These are phyloP conservation scores for Catagonus wagneri DNA, from an alignment of 2,113 vertebrate genomes.

Conservation along the genomic window DNA sequence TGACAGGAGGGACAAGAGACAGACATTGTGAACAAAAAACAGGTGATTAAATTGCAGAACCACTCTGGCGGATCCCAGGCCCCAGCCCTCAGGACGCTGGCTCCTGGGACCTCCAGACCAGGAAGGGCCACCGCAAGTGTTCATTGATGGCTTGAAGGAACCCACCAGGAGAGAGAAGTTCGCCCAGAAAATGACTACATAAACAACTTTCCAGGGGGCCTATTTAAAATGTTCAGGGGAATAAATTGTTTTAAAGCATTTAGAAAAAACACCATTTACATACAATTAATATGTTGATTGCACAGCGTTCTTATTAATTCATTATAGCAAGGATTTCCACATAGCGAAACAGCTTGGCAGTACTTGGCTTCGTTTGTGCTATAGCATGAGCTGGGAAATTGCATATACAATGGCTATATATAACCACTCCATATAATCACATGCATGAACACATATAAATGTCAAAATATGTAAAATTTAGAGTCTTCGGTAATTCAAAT, in stretches of 20 bases:
- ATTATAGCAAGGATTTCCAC: constrained; percentile 77
- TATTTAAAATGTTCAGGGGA: constrained; percentile 82
- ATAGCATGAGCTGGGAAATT: constrained; percentile 63
- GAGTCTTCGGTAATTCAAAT: constrained; percentile 17
- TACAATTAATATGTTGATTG: constrained; percentile 85
- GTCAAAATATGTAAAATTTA: constrained; percentile 48
- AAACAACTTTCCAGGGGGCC: constrained; percentile 82
- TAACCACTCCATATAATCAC: constrained; percentile 19
- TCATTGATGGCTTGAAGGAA: constrained; percentile 67
- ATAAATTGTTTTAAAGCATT: constrained; percentile 84
- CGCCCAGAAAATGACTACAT: constrained; percentile 77
- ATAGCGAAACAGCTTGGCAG: constrained; percentile 72
- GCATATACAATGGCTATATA: neutral
- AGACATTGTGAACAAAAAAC: constrained; percentile 1
- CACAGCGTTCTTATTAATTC: constrained; percentile 82
- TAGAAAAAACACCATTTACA: constrained; percentile 83
- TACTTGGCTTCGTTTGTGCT: constrained; percentile 68
- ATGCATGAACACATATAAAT: neutral
- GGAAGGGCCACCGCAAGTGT: neutral
- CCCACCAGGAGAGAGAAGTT: constrained; percentile 59
- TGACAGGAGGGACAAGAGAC: constrained; percentile 24
- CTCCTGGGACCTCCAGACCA: constrained; percentile 8
- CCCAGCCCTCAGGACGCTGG: neutral
- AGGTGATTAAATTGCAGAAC: constrained; percentile 27
- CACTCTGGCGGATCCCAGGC: neutral